phyloP scores from a whole-genome alignment of 2,797 vertebrate genomes.

The Helostoma temminkii region DNA sequence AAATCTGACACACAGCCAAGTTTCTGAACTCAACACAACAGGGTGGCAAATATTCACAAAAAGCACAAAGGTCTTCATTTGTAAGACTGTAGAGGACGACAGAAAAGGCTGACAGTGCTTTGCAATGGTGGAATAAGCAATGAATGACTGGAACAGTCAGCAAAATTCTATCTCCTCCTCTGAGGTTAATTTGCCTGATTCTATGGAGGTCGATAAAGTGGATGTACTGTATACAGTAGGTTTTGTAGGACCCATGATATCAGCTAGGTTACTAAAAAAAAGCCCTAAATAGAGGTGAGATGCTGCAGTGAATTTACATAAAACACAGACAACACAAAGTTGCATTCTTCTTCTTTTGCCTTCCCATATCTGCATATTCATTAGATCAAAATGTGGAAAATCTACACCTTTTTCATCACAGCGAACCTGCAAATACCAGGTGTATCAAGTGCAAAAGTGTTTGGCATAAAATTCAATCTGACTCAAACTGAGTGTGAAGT shows the following conservation, averaged over 20 bases:
- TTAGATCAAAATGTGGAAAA: conserved; percentile 44
- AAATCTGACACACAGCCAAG: conserved; percentile 51
- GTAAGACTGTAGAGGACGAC: conserved; percentile 7
- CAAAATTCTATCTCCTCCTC: conserved; percentile 32
- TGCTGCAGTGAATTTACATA: conserved; percentile 11
- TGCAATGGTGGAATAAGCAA: conserved; percentile 19
- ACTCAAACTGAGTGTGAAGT: conserved; percentile 9
- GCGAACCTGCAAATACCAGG: conserved; percentile 10
- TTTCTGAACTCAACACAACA: conserved; percentile 32
- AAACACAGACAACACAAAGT: conserved; percentile 26
- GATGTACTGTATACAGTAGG: conserved; percentile 2
- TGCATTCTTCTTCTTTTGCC: conserved; percentile 2
- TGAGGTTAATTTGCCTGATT: conserved; percentile 42
- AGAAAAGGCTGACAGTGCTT: conserved; percentile 26
- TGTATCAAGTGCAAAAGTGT: conserved; percentile 29
- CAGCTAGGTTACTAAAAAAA: conserved; percentile 30
- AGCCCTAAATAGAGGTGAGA: not conserved
- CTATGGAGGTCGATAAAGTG: conserved; percentile 39
- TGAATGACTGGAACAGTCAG: conserved; percentile 24
- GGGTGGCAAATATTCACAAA: conserved; percentile 45
- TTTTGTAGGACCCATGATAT: conserved; percentile 27
- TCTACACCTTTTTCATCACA: conserved; percentile 2
- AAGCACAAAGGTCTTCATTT: conserved; percentile 49
- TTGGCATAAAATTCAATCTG: conserved; percentile 1
- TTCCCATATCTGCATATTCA: conserved; percentile 32